phyloP scores from a whole-genome alignment of 2,113 vertebrate species.

The Toxotes chatareus region DNA sequence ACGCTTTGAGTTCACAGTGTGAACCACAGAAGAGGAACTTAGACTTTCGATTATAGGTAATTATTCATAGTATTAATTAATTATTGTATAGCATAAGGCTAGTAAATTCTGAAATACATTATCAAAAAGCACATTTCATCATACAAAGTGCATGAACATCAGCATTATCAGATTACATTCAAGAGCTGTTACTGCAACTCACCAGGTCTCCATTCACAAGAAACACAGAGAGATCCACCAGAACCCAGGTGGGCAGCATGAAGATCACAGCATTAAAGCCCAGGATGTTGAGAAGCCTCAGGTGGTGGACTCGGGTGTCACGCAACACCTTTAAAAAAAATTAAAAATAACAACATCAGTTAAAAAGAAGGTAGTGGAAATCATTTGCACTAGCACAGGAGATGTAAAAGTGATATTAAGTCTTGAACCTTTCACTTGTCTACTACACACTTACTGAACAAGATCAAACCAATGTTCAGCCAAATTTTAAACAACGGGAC shows the following conservation, averaged over 20 bases:
- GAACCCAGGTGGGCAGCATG: slow-evolving; percentile 97
- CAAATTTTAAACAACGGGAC: too few species aligned
- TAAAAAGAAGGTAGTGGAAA: neutral
- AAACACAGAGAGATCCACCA: slow-evolving; percentile 95
- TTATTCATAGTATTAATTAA: too few species aligned
- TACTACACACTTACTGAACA: neutral
- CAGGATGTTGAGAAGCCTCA: slow-evolving; percentile 93
- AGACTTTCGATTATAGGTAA: too few species aligned
- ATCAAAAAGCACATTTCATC: neutral
- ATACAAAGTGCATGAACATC: neutral
- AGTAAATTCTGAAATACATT: neutral
- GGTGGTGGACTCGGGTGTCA: slow-evolving; percentile 93
- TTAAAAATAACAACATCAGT: too few species aligned
- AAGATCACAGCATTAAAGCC: slow-evolving; percentile 96
- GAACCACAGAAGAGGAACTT: too few species aligned
- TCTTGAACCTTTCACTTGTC: neutral
- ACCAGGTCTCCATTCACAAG: slow-evolving; percentile 94
- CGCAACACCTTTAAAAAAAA: slow-evolving; percentile 87
- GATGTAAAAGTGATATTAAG: neutral
- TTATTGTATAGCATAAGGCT: neutral
- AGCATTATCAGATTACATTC: too few species aligned
- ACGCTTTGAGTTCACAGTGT: neutral
- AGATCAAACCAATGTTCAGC: too few species aligned
- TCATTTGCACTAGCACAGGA: neutral
- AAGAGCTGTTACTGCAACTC: slow-evolving; percentile 60